These are phyloP conservation scores for Chloropsis cyanopogon DNA, from an alignment of 2,113 vertebrate species.

Conservation along the genomic window DNA sequence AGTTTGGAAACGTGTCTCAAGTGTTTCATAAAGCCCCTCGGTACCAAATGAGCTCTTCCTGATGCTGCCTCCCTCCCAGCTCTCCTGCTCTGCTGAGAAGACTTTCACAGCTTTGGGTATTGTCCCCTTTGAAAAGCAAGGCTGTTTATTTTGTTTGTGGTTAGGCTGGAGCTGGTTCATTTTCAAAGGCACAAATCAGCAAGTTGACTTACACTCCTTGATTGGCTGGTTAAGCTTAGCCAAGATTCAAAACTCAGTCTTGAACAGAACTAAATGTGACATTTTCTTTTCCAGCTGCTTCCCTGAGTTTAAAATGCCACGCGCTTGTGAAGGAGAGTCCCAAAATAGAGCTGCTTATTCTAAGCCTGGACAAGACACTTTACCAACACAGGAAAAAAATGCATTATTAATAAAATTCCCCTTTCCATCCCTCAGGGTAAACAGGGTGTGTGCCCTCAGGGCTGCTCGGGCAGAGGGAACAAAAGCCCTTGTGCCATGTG, in stretches of 20 bases:
- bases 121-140: neutral
- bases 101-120: neutral
- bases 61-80: neutral
- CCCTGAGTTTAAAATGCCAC: neutral
- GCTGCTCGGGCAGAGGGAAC: neutral
- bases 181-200: neutral
- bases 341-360: neutral
- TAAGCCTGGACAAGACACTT: neutral
- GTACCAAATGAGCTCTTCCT: neutral
- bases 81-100: neutral
- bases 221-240: neutral
- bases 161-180: neutral
- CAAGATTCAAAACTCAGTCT: neutral
- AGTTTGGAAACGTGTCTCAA: neutral
- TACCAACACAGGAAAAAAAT: neutral
- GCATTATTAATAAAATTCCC: neutral
- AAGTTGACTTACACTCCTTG: neutral
- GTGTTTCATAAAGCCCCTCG: neutral
- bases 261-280: neutral
- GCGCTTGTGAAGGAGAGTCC: rapidly evolving
- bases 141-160: neutral
- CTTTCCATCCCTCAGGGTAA: neutral
- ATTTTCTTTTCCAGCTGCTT: constrained; percentile 32
- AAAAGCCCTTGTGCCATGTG: neutral
- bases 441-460: rapidly evolving